A percentile compares a stretch with the other conserved stretches of the same genome.
phyloP scores from a whole-genome alignment of 2,888 invertebrate species.

The Osmoderma eremita region DNA sequence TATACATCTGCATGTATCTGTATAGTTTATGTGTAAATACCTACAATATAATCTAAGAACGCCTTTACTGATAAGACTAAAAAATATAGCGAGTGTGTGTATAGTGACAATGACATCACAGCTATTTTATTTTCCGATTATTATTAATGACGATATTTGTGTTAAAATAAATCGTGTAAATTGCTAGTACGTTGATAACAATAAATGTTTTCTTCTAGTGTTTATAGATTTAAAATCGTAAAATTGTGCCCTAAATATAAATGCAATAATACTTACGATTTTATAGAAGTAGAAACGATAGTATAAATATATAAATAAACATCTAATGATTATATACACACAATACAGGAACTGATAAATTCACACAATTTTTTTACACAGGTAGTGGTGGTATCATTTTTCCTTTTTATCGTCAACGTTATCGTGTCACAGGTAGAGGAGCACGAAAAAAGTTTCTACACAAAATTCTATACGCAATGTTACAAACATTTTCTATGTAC shows the following conservation, averaged over 20 bases:
- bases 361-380: slow-evolving; percentile 47
- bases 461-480: slow-evolving; percentile 36
- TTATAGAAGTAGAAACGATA: slow-evolving; percentile 17
- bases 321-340: slow-evolving; percentile 40
- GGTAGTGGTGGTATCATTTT: slow-evolving; percentile 46
- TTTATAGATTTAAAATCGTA: no score
- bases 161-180: background rate
- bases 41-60: slow-evolving; percentile 15
- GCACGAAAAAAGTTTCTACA: slow-evolving; percentile 33
- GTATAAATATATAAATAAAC: slow-evolving; percentile 41
- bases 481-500: slow-evolving; percentile 38
- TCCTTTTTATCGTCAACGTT: slow-evolving; percentile 29
- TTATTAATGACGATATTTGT: background rate
- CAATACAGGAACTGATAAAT: slow-evolving; percentile 43
- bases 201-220: background rate
- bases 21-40: slow-evolving; percentile 4
- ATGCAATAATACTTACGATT: slow-evolving; percentile 35
- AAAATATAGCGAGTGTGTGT: slow-evolving; percentile 20
- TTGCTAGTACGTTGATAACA: background rate
- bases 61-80: slow-evolving; percentile 20
- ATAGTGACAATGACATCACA: slow-evolving; percentile 31
- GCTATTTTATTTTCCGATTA: slow-evolving; percentile 28
- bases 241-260: slow-evolving; percentile 10
- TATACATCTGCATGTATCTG: background rate
- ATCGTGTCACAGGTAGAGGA: slow-evolving; percentile 38